Base-by-base conservation (phyloP, 2,888 invertebrate species). In the Acanthosepion lycidas region DNA sequence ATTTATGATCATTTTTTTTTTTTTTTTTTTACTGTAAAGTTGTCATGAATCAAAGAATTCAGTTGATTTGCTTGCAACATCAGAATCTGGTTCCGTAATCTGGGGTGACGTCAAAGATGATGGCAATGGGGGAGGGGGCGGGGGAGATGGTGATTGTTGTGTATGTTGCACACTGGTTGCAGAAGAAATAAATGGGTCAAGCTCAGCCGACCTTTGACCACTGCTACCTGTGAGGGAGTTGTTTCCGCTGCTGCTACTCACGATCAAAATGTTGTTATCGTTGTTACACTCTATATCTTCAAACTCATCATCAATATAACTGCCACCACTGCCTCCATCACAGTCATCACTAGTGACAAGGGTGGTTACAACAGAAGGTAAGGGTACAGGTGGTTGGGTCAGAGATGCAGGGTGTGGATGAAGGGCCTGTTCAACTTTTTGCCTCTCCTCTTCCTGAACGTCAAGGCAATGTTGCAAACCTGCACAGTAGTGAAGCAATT, bases 401-500 rank as follows among this genome's bases (percentile, higher is more conserved):
- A 48, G 42, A 5, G 91, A 48, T 91, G 20, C 42, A 5, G 33
- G 42, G 18, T 33, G 92, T 8, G 92, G 33, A 28, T 28, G 48
- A 42, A 49, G 42, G 28, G 92, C 92, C 28, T 53, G 91, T 33
- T 92, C 94, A 93, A 51, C 91, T 53, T 95, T 95, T 78, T 95
- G 95, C 42, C 95, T 94, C 55, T 95, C 95, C 91, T 95, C 97
- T 95, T 97, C 97, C 95, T 97, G 95, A 91, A 96, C 98, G 97
- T 97, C 98, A 97, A 98, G 98, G 97, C 98, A 98, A 96, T 98
- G 98, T 97, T 99, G 99, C 95, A 99, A 98, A 6, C 99, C 99
- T 8, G 99, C 98, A 97, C 99, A 99, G 97, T 99, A 99, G 97
- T 99, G 99, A 96, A 99, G 98, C 98, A 99, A 98, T 95, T 99